Percentiles rank a stretch among this genome's conserved stretches.
These are phyloP conservation scores for Tragulus kanchil DNA, from an alignment of 2,113 vertebrate species.

Conservation along the genomic window DNA sequence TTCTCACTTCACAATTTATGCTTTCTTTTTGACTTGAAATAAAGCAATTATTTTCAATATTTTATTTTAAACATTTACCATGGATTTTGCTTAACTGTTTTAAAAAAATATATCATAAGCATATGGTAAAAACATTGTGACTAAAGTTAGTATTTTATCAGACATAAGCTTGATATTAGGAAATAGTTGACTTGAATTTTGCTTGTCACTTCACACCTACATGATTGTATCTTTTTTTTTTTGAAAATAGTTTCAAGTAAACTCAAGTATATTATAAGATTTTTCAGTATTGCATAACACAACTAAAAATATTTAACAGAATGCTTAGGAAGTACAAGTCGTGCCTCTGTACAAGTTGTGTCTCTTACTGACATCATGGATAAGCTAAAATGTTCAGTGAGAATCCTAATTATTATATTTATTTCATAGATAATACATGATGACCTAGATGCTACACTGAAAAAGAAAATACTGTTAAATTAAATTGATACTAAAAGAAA, in stretches of 20 bases:
- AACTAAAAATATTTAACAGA: neutral
- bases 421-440: neutral
- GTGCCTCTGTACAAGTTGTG: neutral
- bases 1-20: neutral
- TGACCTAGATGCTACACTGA: neutral
- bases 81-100: neutral
- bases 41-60: neutral
- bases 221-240: neutral
- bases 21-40: neutral
- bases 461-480: neutral
- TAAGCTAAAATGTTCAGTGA: neutral
- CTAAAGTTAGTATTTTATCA: neutral
- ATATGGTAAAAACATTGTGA: neutral
- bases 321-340: neutral
- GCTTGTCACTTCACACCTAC: neutral
- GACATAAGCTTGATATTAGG: neutral
- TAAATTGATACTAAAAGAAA: neutral
- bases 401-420: neutral
- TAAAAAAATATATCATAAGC: neutral
- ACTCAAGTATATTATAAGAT: neutral
- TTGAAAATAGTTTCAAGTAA: neutral
- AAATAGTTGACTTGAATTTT: slow-evolving; percentile 8
- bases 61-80: neutral
- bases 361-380: neutral
- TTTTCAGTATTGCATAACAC: neutral